Percentiles rank a stretch among this genome's conserved stretches.
phyloP scores from a whole-genome alignment of 2,113 vertebrate genomes.

The Serinus canaria region DNA sequence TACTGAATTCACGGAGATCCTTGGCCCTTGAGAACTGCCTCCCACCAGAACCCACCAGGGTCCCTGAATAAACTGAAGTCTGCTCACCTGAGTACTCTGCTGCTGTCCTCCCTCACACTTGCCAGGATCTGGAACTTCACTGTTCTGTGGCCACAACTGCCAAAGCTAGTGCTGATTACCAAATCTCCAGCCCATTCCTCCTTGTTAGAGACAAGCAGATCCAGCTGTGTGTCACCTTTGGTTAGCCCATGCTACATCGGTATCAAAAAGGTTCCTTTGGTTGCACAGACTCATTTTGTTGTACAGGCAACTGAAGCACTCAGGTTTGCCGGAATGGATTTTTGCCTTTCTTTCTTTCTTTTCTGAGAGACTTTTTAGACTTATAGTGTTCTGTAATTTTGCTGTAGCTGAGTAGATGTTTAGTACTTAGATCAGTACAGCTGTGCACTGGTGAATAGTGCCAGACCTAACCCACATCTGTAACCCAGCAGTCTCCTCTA shows the following conservation, averaged over 20 bases:
- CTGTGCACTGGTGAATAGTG: neutral
- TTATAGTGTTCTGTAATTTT: neutral
- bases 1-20: neutral
- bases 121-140: neutral
- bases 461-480: neutral
- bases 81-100: neutral
- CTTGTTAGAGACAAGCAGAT: neutral
- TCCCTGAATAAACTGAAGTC: neutral
- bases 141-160: neutral
- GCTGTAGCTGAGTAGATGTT: neutral
- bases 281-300: neutral
- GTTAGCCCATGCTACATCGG: neutral
- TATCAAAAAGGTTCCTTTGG: neutral
- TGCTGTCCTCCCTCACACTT: neutral
- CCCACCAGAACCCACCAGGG: neutral
- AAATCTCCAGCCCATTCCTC: neutral
- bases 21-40: neutral
- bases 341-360: neutral
- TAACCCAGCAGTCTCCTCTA: neutral
- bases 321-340: neutral
- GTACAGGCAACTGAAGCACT: neutral
- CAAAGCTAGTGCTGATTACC: neutral
- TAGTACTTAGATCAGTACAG: neutral
- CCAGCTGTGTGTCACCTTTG: neutral
- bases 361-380: neutral